A percentile compares a stretch with the other conserved stretches of the same genome.
Conservation (phyloP, 1,140 invertebrate genomes). For the Drosophila sechellia region DNA sequence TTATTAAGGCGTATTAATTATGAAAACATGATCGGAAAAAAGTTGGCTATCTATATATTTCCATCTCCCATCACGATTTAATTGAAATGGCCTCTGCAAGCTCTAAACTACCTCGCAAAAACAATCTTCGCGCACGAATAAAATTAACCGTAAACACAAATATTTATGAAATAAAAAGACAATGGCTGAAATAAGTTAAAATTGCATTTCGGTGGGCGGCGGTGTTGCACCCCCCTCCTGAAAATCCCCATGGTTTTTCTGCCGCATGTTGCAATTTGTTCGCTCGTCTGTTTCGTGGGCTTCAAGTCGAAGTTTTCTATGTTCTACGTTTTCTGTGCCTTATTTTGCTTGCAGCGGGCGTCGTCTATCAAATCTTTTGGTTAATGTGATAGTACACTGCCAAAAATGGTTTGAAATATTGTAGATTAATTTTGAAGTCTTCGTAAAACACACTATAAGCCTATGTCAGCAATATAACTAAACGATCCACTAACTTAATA, state of each 20-base stretch:
- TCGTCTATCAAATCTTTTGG: conserved; percentile 19
- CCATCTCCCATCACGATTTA: conserved; percentile 69
- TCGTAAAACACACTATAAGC: too few relatives aligned
- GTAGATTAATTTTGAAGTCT: neutral
- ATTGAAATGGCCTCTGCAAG: conserved; percentile 61
- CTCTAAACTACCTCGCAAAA: conserved; percentile 34
- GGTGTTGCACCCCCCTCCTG: conserved; percentile 38
- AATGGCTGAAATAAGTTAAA: conserved; percentile 48
- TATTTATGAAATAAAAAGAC: conserved; percentile 55
- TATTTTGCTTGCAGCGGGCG: conserved; percentile 22
- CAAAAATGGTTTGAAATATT: neutral
- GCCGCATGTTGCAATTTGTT: conserved; percentile 57
- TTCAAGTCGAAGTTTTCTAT: conserved; percentile 41
- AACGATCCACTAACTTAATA: too few relatives aligned
- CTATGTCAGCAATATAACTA: too few relatives aligned
- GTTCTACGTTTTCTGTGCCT: conserved; percentile 36
- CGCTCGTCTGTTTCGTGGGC: conserved; percentile 39
- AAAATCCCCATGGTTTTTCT: conserved; percentile 17
- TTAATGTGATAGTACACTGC: conserved; percentile 8
- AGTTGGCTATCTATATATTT: conserved; percentile 36
- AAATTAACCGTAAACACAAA: conserved; percentile 50
- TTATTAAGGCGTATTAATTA: conserved; percentile 39
- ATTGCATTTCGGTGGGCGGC: conserved; percentile 68
- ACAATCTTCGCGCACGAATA: conserved; percentile 29
- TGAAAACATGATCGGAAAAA: conserved; percentile 43